These are phyloP conservation scores for Morelia viridis DNA, from an alignment of 2,797 vertebrate genomes.

Conservation along the genomic window DNA sequence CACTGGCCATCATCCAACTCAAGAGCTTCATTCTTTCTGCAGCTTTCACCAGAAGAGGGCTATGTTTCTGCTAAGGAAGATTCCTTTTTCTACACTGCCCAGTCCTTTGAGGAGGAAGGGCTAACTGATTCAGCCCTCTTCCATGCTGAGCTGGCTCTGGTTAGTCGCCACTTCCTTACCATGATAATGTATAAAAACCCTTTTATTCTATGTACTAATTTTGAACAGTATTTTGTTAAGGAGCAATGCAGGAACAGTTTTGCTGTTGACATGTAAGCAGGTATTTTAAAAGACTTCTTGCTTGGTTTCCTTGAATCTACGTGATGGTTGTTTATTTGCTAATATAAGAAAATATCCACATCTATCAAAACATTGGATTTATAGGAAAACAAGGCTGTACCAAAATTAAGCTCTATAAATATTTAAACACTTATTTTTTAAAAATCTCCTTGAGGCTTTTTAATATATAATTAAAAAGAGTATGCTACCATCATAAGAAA, in stretches of 20 bases:
- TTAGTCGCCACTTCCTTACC: constrained; percentile 75
- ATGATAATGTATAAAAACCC: constrained; percentile 52
- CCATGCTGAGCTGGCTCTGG: constrained; percentile 92
- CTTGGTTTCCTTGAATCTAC: not conserved
- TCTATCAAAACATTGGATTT: not conserved
- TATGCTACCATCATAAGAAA: not conserved
- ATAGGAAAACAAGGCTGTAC: not conserved
- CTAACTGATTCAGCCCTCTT: constrained; percentile 84
- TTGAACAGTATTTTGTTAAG: constrained; percentile 26
- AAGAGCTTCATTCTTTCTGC: constrained; percentile 80
- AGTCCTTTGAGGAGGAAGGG: constrained; percentile 83
- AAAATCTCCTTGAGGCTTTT: not conserved
- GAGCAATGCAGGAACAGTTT: constrained; percentile 32
- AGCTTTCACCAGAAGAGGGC: constrained; percentile 90
- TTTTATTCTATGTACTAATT: constrained; percentile 17
- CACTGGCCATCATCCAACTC: constrained; percentile 56
- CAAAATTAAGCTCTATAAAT: not conserved
- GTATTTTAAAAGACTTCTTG: not conserved
- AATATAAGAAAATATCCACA: not conserved
- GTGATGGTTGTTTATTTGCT: not conserved
- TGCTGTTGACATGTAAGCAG: constrained; percentile 28
- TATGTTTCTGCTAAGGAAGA: constrained; percentile 85
- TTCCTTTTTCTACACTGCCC: constrained; percentile 82
- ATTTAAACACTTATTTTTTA: not conserved
- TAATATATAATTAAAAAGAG: not conserved